These are phyloP conservation scores for Xiphias gladius DNA, from an alignment of 2,113 vertebrate genomes.

Conservation along the genomic window DNA sequence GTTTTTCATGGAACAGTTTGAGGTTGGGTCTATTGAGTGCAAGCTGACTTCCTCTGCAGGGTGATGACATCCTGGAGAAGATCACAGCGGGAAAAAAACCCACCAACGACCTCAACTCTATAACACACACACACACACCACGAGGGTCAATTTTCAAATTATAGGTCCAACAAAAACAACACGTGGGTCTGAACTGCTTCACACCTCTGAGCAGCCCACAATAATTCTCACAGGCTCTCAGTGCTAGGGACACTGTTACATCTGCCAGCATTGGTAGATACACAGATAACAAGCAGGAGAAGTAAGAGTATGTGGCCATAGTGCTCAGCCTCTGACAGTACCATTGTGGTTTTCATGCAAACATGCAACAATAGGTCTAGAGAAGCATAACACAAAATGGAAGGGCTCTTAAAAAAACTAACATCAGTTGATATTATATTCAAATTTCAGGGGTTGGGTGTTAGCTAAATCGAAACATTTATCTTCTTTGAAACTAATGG, in stretches of 20 bases:
- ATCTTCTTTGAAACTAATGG: too few relatives aligned
- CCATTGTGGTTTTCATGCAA: not conserved
- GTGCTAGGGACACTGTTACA: not conserved
- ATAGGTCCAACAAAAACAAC: not conserved
- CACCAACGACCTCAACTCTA: not conserved
- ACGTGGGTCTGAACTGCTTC: not conserved
- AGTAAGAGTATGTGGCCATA: not conserved
- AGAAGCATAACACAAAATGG: not conserved
- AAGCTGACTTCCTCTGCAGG: not conserved
- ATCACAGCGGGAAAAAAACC: not conserved
- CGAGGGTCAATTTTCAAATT: conserved; percentile 6
- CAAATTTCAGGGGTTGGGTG: too few relatives aligned
- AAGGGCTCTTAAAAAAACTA: too few relatives aligned
- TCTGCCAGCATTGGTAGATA: not conserved
- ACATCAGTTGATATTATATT: too few relatives aligned
- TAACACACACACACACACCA: not conserved
- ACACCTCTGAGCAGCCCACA: not conserved
- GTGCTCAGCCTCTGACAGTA: not conserved
- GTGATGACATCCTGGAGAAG: not conserved
- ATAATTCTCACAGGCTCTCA: not conserved
- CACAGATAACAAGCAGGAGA: not conserved
- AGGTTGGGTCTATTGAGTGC: not conserved
- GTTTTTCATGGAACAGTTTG: conserved; percentile 10
- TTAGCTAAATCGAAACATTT: not conserved
- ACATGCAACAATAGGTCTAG: not conserved